Percentiles rank a stretch among this genome's conserved stretches.
These are phyloP conservation scores for Pionites leucogaster DNA, from an alignment of 2,113 vertebrate genomes.

Conservation along the genomic window DNA sequence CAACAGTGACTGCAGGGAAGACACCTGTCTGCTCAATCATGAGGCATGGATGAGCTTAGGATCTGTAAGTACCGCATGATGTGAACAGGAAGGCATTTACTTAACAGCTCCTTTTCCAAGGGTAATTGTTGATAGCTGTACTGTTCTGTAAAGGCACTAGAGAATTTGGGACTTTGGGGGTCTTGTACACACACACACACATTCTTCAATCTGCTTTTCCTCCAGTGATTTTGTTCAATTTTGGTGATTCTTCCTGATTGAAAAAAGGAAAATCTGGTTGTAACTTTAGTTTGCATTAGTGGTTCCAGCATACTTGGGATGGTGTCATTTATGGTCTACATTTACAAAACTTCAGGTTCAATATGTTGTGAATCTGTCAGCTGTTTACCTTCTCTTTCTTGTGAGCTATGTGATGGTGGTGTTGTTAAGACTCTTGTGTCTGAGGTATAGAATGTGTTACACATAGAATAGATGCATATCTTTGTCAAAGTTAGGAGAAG, in stretches of 20 bases:
- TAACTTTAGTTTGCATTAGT: not conserved
- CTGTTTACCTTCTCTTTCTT: not conserved
- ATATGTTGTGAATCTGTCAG: not conserved
- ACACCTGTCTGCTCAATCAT: conserved; percentile 22
- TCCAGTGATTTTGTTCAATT: not conserved
- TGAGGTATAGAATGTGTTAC: not conserved
- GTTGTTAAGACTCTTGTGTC: not conserved
- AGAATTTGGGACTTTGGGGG: not conserved
- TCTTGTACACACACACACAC: not conserved
- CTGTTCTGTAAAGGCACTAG: not conserved
- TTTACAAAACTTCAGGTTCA: not conserved
- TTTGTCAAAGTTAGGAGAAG: not conserved
- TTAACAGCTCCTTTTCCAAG: not conserved
- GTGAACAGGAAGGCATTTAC: not conserved
- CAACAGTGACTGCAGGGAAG: conserved; percentile 42
- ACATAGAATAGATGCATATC: not conserved
- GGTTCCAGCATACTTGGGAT: not conserved
- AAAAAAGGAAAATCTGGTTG: not conserved
- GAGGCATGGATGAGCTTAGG: conserved; percentile 34
- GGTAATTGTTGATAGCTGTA: not conserved
- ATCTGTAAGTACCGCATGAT: not conserved
- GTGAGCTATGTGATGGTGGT: not conserved
- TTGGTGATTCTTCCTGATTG: not conserved
- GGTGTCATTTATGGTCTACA: not conserved
- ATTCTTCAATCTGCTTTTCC: not conserved